Base-by-base conservation (phyloP, 2,888 invertebrate species). In the Acleris holmiana region DNA sequence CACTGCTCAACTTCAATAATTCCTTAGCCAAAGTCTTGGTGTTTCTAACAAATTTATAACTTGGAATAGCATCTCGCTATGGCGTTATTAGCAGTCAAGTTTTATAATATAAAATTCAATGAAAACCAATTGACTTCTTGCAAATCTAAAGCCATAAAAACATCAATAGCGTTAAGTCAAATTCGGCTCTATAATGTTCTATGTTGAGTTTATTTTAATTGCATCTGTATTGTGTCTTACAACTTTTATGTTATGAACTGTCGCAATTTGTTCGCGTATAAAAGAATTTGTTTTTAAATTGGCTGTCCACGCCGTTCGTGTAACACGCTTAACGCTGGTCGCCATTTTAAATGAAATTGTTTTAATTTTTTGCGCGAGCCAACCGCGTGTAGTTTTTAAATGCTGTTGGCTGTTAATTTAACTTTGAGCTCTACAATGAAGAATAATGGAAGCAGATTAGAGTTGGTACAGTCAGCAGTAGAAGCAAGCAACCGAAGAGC, bases 101-200 rank as follows among this genome's bases (percentile, higher is more conserved):
- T 51, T 51, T 51, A 18, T 51, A 51, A 15, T 51, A 51, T 5
- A 18, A 18, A 35, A 51, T 51, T 51, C 51, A 51, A 51, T 51
- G 35, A 51, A 51, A 51, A 51, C 51, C 51, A 51, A 51, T 50
- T 50, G 25, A 25, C 50, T n/a, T 29, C 35, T 35, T 13, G 35
- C 35, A 4, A 1, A 35, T 35, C 3, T 35, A 35, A 35, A 35
- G 35, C 35, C 35, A 13, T 35, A 13, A 35, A n/a, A 13, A 13
- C 35, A 35, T 13, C 3, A 35, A 35, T 13, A 4, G 3, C 35
- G 13, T 0, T 2, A 35, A 35, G 0, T 0, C 35, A 35, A 35
- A 35, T 35, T 35, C 35, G 3, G 4, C 4, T 2, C 4, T 35
- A 35, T 35, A 1, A 35, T 3, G 13, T 35, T 35, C 3, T 0